Evolutionary conservation across 2,797 vertebrate genomes (phyloP).

Genomic region (Lacerta bilineata): DNA sequence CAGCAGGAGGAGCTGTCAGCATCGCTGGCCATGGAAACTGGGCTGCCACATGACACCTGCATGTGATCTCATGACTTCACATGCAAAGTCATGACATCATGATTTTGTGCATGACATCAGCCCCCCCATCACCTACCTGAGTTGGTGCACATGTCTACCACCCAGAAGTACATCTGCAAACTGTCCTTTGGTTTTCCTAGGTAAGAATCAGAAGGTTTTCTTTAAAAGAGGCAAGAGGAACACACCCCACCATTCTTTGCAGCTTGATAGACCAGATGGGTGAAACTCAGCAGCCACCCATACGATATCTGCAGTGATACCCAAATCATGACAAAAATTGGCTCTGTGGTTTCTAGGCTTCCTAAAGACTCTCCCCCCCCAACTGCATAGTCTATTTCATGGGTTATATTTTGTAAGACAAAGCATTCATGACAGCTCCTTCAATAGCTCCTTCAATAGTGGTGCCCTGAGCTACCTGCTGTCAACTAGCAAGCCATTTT

Average conservation of each 20-base stretch:
- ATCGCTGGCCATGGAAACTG: too few species aligned
- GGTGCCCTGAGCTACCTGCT: slow-evolving; percentile 4
- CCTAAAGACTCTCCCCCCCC: too few species aligned
- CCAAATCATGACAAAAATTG: neutral
- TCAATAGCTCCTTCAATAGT: neutral
- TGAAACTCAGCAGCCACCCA: too few species aligned
- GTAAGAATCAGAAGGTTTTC: neutral
- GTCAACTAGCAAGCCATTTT: neutral
- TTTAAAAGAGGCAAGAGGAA: neutral
- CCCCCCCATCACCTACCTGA: too few species aligned
- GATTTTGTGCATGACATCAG: too few species aligned
- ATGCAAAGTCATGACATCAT: too few species aligned
- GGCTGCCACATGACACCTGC: too few species aligned
- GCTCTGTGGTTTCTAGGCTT: neutral
- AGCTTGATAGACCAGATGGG: neutral
- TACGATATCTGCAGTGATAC: neutral
- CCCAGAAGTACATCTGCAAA: neutral
- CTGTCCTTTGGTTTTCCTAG: neutral
- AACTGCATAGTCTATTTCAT: too few species aligned
- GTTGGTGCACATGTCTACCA: too few species aligned
- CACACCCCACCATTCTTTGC: neutral
- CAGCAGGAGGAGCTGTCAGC: too few species aligned
- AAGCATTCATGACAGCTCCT: neutral
- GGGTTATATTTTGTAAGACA: neutral
- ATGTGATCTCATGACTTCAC: too few species aligned